These are phyloP conservation scores for Stomorhina lunata DNA, from an alignment of 2,888 invertebrate species.

Conservation along the genomic window DNA sequence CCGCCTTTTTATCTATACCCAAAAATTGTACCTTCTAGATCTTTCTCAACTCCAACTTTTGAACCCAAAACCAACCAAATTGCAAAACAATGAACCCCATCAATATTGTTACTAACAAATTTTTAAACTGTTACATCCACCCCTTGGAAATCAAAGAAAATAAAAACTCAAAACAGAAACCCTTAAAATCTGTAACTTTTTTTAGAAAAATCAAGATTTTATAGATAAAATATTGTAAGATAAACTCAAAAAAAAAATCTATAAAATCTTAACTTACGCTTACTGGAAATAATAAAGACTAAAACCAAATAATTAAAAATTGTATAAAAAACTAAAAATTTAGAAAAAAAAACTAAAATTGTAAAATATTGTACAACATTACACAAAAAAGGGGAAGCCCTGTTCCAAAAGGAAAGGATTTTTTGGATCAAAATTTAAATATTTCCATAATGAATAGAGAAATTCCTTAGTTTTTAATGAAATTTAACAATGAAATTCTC, in stretches of 20 bases:
- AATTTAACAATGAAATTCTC: too few species aligned
- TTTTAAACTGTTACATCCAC: conserved; percentile 63
- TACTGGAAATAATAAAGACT: conserved; percentile 65
- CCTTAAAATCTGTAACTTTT: background rate
- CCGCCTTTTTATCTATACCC: too few species aligned
- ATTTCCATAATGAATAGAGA: too few species aligned
- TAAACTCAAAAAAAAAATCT: conserved; percentile 27
- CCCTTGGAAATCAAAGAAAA: conserved; percentile 10
- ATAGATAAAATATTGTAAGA: background rate
- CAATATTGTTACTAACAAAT: conserved; percentile 62
- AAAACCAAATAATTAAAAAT: conserved; percentile 36
- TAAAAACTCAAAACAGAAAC: background rate
- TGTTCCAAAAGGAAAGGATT: background rate
- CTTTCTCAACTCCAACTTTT: background rate
- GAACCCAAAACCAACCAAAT: background rate
- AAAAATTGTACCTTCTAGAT: too few species aligned
- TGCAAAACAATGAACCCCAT: conserved; percentile 22
- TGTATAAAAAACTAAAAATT: conserved; percentile 32
- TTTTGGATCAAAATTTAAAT: background rate
- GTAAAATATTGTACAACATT: conserved; percentile 24
- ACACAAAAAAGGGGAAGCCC: background rate
- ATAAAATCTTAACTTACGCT: conserved; percentile 62
- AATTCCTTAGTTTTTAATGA: too few species aligned
- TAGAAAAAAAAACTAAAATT: conserved; percentile 17
- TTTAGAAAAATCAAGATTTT: conserved; percentile 24